Percentiles rank a stretch among this genome's conserved stretches.
Conservation (phyloP, 2,888 invertebrate genomes). For the Acronicta aceris region DNA sequence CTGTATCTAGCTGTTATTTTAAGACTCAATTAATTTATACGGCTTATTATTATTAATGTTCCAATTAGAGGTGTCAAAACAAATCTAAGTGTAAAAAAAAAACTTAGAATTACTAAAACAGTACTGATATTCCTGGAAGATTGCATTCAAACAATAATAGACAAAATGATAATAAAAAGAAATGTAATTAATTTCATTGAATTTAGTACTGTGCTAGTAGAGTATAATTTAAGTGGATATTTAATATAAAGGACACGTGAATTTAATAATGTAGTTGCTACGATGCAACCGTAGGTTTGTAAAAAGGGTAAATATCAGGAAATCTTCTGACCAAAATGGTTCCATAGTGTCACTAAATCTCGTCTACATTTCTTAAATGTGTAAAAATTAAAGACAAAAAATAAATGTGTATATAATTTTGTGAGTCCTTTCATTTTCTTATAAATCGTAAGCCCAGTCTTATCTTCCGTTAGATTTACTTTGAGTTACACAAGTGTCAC, state of each 20-base stretch:
- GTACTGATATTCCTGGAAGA: constrained; percentile 10
- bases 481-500: too few relatives aligned
- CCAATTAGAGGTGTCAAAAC: constrained; percentile 57
- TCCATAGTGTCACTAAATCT: constrained; percentile 61
- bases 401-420: constrained; percentile 72
- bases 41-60: constrained; percentile 57
- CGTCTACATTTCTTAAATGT: constrained; percentile 64
- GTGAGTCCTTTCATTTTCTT: constrained; percentile 8
- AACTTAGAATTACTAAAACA: constrained; percentile 32
- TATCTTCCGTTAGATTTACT: not conserved
- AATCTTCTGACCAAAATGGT: constrained; percentile 45
- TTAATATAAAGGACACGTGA: constrained; percentile 49
- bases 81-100: constrained; percentile 44
- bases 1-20: constrained; percentile 52
- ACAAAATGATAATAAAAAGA: not conserved
- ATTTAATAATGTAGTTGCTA: constrained; percentile 52
- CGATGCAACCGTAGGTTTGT: constrained; percentile 53
- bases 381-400: constrained; percentile 73
- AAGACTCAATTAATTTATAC: constrained; percentile 52
- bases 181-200: constrained; percentile 6
- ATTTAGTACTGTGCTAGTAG: constrained; percentile 21
- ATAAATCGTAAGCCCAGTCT: not conserved
- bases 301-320: constrained; percentile 57
- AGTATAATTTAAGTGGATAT: constrained; percentile 43
- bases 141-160: not conserved